Percentiles rank a stretch among this genome's conserved stretches.
These are phyloP conservation scores for Ascidia mentula DNA, from an alignment of 23 tunicate species.

Conservation along the genomic window DNA sequence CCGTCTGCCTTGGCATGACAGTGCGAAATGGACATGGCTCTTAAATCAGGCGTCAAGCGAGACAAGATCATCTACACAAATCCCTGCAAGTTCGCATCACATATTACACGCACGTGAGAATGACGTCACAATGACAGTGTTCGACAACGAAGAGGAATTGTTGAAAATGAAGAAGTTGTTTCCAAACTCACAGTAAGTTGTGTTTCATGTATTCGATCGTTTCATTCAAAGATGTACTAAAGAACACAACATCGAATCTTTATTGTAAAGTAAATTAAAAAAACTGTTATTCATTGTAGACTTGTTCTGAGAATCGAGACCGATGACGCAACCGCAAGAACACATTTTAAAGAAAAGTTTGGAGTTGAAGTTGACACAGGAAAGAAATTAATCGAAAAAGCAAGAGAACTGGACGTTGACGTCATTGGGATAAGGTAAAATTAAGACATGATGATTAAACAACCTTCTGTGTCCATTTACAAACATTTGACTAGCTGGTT, in stretches of 20 bases:
- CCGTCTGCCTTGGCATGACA: too few species aligned
- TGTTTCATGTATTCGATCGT: neutral
- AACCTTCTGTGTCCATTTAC: too few species aligned
- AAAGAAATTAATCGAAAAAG: neutral
- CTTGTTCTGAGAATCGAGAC: constrained; percentile 12
- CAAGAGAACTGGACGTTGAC: neutral
- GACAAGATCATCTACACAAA: constrained; percentile 7
- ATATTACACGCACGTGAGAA: neutral
- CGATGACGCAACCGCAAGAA: neutral
- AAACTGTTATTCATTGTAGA: too few species aligned
- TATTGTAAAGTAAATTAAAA: too few species aligned
- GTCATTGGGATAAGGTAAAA: constrained; percentile 14
- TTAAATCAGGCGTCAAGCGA: constrained; percentile 5
- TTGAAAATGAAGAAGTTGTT: neutral
- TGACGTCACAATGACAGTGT: constrained; percentile 2
- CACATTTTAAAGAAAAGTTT: neutral
- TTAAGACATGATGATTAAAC: too few species aligned
- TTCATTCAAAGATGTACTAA: too few species aligned
- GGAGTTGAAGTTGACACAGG: neutral
- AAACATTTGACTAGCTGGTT: too few species aligned
- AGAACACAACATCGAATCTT: too few species aligned
- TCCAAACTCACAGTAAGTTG: neutral
- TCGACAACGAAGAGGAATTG: constrained; percentile 19
- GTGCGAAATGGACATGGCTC: neutral
- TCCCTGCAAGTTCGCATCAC: constrained; percentile 14